A percentile compares a stretch with the other conserved stretches of the same genome.
These are phyloP conservation scores for Ariolimax columbianus DNA, from an alignment of 2,888 invertebrate genomes.

Conservation along the genomic window DNA sequence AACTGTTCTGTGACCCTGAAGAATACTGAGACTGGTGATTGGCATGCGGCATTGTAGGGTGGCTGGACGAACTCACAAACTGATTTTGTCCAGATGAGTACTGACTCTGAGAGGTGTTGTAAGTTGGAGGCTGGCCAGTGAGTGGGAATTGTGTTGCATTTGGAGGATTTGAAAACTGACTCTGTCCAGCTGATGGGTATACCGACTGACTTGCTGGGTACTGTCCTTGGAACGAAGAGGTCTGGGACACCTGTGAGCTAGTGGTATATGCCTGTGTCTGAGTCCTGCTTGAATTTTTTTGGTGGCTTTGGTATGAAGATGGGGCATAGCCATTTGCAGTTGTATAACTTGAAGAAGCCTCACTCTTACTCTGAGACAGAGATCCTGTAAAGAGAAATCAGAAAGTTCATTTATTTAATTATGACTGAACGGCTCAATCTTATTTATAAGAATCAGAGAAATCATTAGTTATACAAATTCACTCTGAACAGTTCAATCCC, in stretches of 20 bases:
- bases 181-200: conserved; percentile 44
- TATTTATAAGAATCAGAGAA: too few relatives aligned
- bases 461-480: not conserved
- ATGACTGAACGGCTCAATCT: too few relatives aligned
- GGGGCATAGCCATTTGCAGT: conserved; percentile 59
- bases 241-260: conserved; percentile 50
- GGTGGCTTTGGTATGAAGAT: conserved; percentile 54
- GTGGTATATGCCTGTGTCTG: conserved; percentile 55
- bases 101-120: conserved; percentile 56
- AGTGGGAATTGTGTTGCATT: conserved; percentile 39
- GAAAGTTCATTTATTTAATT: too few relatives aligned
- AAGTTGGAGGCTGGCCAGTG: conserved; percentile 46
- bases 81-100: conserved; percentile 60
- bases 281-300: conserved; percentile 53
- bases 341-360: conserved; percentile 54
- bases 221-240: conserved; percentile 51
- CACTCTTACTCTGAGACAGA: conserved; percentile 58
- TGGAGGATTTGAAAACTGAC: conserved; percentile 55
- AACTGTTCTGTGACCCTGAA: conserved; percentile 50
- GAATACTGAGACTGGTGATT: conserved; percentile 54
- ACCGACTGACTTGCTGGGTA: conserved; percentile 51
- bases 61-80: conserved; percentile 42
- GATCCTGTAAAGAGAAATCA: conserved; percentile 58
- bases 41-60: conserved; percentile 37
- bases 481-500: too few relatives aligned